phyloP scores from a whole-genome alignment of 2,797 vertebrate genomes.

The Fringilla coelebs region DNA sequence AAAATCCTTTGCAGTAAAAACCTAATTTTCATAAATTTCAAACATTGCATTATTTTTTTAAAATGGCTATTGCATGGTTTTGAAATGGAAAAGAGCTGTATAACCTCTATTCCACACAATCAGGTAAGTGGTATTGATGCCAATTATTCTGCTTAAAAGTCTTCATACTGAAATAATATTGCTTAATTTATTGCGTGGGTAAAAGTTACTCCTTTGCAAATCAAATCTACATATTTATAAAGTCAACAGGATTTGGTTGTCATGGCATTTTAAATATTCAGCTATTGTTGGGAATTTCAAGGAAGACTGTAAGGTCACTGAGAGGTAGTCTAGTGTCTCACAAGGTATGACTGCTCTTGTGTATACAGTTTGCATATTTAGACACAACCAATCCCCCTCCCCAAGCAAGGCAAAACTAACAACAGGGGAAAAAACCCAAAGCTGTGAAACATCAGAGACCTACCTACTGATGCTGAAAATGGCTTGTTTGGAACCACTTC shows the following conservation, averaged over 20 bases:
- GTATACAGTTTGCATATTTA: neutral
- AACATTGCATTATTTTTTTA: constrained; percentile 50
- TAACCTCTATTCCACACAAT: constrained; percentile 7
- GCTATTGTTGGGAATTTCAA: neutral
- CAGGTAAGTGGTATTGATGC: constrained; percentile 74
- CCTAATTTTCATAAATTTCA: constrained; percentile 45
- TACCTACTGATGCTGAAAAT: neutral
- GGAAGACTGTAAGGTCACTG: neutral
- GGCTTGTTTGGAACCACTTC: neutral
- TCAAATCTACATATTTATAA: neutral
- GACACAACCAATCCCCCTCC: neutral
- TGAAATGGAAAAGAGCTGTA: constrained; percentile 39
- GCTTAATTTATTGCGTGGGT: neutral
- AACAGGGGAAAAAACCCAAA: neutral
- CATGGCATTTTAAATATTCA: neutral
- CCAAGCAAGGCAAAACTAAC: neutral
- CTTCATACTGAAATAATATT: constrained; percentile 21
- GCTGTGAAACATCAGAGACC: neutral
- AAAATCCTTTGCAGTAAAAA: constrained; percentile 21
- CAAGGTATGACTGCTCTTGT: neutral
- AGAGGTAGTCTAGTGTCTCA: neutral
- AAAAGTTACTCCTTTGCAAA: neutral
- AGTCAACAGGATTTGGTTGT: neutral
- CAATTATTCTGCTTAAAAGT: constrained; percentile 53
- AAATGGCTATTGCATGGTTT: constrained; percentile 55